Conservation (phyloP, 2,797 vertebrate species). For the Epinephelus awoara region DNA sequence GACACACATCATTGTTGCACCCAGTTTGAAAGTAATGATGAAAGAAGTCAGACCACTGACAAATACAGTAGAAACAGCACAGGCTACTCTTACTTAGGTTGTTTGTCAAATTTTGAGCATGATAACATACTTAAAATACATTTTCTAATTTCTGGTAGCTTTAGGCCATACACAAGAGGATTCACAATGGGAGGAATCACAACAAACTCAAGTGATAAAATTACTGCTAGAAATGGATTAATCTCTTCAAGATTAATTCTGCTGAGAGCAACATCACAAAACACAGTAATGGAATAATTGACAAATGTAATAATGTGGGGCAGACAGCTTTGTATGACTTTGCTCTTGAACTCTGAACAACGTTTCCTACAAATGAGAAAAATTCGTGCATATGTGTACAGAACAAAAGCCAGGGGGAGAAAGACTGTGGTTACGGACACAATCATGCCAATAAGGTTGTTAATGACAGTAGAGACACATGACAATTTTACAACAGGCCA, state of each 20-base stretch:
- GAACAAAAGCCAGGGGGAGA: constrained; percentile 67
- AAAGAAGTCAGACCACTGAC: background rate
- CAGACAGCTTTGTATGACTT: constrained; percentile 69
- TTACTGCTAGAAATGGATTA: constrained; percentile 60
- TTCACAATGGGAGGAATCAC: constrained; percentile 76
- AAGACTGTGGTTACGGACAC: constrained; percentile 43
- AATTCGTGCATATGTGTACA: constrained; percentile 68
- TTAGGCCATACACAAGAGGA: constrained; percentile 76
- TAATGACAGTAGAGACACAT: constrained; percentile 53
- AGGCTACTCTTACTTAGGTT: background rate
- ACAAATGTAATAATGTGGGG: constrained; percentile 71
- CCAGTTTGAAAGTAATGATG: background rate
- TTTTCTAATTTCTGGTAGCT: constrained; percentile 74
- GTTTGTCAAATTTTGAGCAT: background rate
- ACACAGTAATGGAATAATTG: constrained; percentile 67
- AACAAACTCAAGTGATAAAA: constrained; percentile 77
- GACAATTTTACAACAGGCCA: constrained; percentile 73
- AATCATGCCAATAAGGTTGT: constrained; percentile 67
- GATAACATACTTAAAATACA: constrained; percentile 40
- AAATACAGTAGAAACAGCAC: background rate
- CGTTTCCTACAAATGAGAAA: constrained; percentile 60
- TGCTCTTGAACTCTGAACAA: constrained; percentile 56
- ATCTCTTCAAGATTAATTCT: constrained; percentile 55
- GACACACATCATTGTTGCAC: background rate
- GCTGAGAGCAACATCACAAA: constrained; percentile 71